Conservation (phyloP, 1,140 invertebrate genomes). For the Eciton burchellii region DNA sequence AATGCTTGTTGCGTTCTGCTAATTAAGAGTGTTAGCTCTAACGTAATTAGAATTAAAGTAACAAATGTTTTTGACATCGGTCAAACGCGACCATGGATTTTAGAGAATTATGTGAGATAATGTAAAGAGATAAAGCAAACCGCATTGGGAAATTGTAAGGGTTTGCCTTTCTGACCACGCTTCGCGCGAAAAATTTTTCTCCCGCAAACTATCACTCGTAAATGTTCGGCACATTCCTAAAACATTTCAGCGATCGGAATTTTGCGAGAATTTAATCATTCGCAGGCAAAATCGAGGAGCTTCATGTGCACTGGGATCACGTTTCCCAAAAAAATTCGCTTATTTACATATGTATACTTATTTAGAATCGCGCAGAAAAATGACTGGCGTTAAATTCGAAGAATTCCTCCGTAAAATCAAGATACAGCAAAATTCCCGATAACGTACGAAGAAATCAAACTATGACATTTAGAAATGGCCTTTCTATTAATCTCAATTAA, state of each 20-base stretch:
- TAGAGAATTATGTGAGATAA: slow-evolving; percentile 20
- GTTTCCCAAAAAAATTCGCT: slow-evolving; percentile 50
- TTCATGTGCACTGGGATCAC: slow-evolving; percentile 38
- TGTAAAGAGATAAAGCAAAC: slow-evolving; percentile 20
- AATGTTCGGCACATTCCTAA: slow-evolving; percentile 51
- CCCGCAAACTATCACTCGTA: slow-evolving; percentile 43
- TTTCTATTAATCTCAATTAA: not conserved
- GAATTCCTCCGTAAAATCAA: slow-evolving; percentile 10
- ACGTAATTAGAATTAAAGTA: not conserved
- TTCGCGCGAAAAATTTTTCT: slow-evolving; percentile 44
- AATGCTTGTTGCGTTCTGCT: not conserved
- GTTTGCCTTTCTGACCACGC: slow-evolving; percentile 24
- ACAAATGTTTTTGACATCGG: slow-evolving; percentile 22
- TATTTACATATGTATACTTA: slow-evolving; percentile 36
- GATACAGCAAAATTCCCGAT: slow-evolving; percentile 8
- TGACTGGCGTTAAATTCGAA: not conserved
- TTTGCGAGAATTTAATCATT: slow-evolving; percentile 60
- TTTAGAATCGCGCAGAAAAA: slow-evolving; percentile 26
- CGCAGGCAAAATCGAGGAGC: slow-evolving; percentile 49
- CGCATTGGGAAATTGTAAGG: slow-evolving; percentile 23
- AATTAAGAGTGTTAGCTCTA: not conserved
- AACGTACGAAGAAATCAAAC: not conserved
- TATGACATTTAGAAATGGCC: not conserved
- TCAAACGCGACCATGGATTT: not conserved
- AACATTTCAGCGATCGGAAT: slow-evolving; percentile 54